A percentile compares a stretch with the other conserved stretches of the same genome.
Conservation (phyloP, 53 echinoderm and acorn worm genomes). For the Zoroaster sp. region DNA sequence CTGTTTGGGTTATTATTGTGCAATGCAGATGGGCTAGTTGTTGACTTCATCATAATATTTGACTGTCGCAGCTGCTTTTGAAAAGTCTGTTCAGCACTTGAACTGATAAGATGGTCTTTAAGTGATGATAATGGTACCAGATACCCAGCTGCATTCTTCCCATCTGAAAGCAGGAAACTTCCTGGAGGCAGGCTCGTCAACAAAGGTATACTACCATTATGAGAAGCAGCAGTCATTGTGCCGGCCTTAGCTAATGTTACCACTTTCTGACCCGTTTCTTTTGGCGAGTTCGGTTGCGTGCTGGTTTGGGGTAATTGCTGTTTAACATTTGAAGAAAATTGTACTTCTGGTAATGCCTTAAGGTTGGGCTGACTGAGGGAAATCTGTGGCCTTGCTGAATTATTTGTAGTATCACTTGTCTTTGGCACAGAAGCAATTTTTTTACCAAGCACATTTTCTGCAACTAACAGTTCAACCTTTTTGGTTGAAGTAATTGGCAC, state of each 20-base stretch:
- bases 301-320: background rate
- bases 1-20: background rate
- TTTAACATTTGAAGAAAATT: background rate
- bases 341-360: background rate
- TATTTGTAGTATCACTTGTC: background rate
- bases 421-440: background rate
- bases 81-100: background rate
- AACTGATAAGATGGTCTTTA: background rate
- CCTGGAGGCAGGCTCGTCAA: conserved; percentile 29
- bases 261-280: background rate
- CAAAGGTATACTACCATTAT: background rate
- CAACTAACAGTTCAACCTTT: background rate
- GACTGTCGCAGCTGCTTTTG: background rate
- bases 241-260: background rate
- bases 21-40: background rate
- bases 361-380: background rate
- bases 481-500: background rate
- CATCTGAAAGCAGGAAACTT: conserved; percentile 37
- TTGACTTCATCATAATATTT: background rate
- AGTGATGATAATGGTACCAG: conserved; percentile 13
- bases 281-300: background rate
- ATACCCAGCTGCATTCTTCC: conserved; percentile 19
- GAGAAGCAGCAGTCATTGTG: background rate
- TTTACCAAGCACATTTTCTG: background rate
- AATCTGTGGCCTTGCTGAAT: background rate